Conservation (phyloP, 2,888 invertebrate genomes). For the Nephrocerus scutellatus region DNA sequence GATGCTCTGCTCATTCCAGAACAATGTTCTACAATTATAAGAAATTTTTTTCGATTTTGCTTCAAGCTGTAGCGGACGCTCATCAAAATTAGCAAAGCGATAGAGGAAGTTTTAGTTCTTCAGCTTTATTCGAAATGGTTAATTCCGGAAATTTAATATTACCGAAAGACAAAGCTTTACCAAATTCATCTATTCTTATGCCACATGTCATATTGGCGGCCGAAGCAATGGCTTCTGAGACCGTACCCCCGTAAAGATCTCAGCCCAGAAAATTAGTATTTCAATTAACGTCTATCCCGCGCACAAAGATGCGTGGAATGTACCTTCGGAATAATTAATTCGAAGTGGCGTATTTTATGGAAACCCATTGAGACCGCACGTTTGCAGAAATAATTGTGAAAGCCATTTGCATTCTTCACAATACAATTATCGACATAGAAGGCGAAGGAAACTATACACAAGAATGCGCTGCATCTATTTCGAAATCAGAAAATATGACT, state of each 20-base stretch:
- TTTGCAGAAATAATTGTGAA: neutral
- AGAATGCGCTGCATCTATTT: conserved; percentile 1
- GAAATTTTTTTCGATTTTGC: conserved; percentile 7
- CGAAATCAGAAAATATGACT: no score
- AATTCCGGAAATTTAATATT: conserved; percentile 1
- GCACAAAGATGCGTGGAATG: conserved; percentile 12
- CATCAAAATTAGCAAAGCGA: neutral
- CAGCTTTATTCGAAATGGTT: conserved; percentile 1
- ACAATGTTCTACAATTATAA: conserved; percentile 33
- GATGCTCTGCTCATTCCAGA: conserved; percentile 26
- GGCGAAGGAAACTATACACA: neutral
- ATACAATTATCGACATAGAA: conserved; percentile 6
- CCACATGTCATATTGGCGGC: conserved; percentile 5
- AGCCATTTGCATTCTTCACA: conserved; percentile 2
- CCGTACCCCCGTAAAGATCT: conserved; percentile 9
- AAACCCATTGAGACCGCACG: conserved; percentile 1
- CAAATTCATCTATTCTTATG: conserved; percentile 3
- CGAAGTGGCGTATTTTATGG: conserved; percentile 8
- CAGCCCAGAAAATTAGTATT: conserved; percentile 10
- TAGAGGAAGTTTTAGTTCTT: neutral
- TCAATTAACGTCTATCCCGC: conserved; percentile 9
- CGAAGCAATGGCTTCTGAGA: conserved; percentile 5
- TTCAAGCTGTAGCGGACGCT: conserved; percentile 4
- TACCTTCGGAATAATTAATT: conserved; percentile 18
- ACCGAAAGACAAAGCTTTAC: conserved; percentile 4